A percentile compares a stretch with the other conserved stretches of the same genome.
These are phyloP conservation scores for Agonopterix subpropinquella DNA, from an alignment of 2,888 invertebrate genomes.

Conservation along the genomic window DNA sequence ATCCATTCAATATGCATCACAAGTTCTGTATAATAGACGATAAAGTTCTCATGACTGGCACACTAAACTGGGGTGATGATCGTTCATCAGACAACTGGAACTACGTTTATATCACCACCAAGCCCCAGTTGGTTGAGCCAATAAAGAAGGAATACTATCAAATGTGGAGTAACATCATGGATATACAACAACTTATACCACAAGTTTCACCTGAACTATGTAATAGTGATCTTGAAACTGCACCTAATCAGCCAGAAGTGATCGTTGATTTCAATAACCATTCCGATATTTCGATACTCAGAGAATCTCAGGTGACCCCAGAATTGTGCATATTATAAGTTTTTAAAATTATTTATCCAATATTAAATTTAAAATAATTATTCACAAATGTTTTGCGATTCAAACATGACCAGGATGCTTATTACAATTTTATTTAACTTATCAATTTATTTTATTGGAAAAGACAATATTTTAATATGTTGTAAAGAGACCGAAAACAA, in stretches of 20 bases:
- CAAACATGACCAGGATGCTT: conserved; percentile 36
- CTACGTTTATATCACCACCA: conserved; percentile 79
- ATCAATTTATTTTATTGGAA: conserved; percentile 7
- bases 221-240: conserved; percentile 24
- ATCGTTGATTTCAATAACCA: not conserved
- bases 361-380: conserved; percentile 16
- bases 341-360: not conserved
- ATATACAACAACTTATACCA: conserved; percentile 2
- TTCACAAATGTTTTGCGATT: conserved; percentile 48
- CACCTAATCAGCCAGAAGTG: conserved; percentile 10
- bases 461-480: not conserved
- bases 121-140: conserved; percentile 67
- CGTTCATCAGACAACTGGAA: conserved; percentile 83
- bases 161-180: conserved; percentile 65
- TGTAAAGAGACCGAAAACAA: not conserved
- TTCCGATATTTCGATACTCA: conserved; percentile 6
- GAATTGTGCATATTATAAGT: conserved; percentile 30
- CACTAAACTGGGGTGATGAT: conserved; percentile 85
- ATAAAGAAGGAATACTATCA: conserved; percentile 77
- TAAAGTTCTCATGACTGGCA: conserved; percentile 79
- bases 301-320: conserved; percentile 33
- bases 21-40: conserved; percentile 84
- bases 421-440: conserved; percentile 12
- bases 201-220: conserved; percentile 6
- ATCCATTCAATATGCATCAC: conserved; percentile 81